A percentile compares a stretch with the other conserved stretches of the same genome.
Evolutionary conservation across 2,113 vertebrate species (phyloP).

Genomic region (Malaclemys terrapin): DNA sequence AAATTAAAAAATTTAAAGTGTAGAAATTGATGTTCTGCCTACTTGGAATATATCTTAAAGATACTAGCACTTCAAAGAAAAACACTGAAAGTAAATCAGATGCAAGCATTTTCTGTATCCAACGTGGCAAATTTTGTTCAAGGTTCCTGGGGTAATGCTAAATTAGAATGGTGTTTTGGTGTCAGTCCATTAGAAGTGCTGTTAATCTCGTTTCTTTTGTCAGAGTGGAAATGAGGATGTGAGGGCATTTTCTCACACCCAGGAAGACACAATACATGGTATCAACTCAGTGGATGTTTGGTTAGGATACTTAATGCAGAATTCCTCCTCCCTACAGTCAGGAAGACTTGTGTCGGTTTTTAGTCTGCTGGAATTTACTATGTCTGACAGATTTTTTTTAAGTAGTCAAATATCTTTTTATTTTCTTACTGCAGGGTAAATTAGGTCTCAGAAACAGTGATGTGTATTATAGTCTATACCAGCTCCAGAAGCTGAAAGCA

Average conservation of each 20-base stretch:
- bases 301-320: background rate
- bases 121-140: constrained; percentile 74
- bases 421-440: constrained; percentile 55
- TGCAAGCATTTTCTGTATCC: constrained; percentile 65
- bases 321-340: background rate
- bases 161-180: constrained; percentile 54
- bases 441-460: constrained; percentile 61
- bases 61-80: constrained; percentile 78
- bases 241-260: constrained; percentile 3
- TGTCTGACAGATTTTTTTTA: background rate
- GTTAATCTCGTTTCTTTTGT: background rate
- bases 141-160: constrained; percentile 71
- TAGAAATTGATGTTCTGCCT: constrained; percentile 72
- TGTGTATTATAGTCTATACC: constrained; percentile 36
- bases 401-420: constrained; percentile 27
- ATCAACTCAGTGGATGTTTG: background rate
- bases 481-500: constrained; percentile 62
- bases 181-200: constrained; percentile 20
- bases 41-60: constrained; percentile 73
- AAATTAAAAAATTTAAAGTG: constrained; percentile 75
- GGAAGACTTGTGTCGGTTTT: background rate
- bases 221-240: background rate
- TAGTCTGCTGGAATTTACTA: constrained; percentile 18
- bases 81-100: constrained; percentile 71
- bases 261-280: constrained; percentile 3